These are phyloP conservation scores for Cyprinodon diabolis DNA, from an alignment of 2,797 vertebrate genomes.

Conservation along the genomic window DNA sequence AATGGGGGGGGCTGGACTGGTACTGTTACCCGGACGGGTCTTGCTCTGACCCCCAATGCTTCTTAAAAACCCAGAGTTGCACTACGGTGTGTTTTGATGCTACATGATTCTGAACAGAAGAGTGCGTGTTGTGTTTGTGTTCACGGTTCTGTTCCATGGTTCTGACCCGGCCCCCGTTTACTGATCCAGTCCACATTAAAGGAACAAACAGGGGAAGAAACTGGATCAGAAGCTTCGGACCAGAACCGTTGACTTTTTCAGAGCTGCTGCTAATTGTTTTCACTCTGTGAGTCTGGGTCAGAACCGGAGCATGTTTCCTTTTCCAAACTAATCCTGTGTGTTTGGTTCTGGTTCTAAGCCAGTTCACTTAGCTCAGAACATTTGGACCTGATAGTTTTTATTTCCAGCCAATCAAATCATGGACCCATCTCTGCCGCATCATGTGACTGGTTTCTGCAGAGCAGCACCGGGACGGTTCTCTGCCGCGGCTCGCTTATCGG, in stretches of 20 bases:
- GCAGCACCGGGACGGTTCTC: background rate
- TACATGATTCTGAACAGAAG: slow-evolving; percentile 3
- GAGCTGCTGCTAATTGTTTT: background rate
- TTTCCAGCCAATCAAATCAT: background rate
- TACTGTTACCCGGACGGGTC: slow-evolving; percentile 1
- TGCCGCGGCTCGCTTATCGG: too few relatives aligned
- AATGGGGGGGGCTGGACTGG: background rate
- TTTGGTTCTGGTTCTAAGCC: background rate
- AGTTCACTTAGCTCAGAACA: background rate
- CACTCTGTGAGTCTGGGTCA: background rate
- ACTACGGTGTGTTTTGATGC: slow-evolving; percentile 54
- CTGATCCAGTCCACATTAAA: background rate
- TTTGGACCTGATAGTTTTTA: background rate
- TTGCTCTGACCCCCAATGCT: background rate
- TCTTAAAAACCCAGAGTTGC: slow-evolving; percentile 36
- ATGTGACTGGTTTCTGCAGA: slow-evolving; percentile 1
- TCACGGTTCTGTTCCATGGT: background rate
- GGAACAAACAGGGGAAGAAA: too few relatives aligned
- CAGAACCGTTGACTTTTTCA: background rate
- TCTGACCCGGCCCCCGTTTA: background rate
- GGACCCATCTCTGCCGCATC: background rate
- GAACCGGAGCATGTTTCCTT: background rate
- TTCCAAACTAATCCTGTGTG: background rate
- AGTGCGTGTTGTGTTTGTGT: slow-evolving; percentile 12
- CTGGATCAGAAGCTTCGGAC: background rate